A percentile compares a stretch with the other conserved stretches of the same genome.
Evolutionary conservation across 2,888 invertebrate genomes (phyloP).

Genomic region (Eurois occulta): DNA sequence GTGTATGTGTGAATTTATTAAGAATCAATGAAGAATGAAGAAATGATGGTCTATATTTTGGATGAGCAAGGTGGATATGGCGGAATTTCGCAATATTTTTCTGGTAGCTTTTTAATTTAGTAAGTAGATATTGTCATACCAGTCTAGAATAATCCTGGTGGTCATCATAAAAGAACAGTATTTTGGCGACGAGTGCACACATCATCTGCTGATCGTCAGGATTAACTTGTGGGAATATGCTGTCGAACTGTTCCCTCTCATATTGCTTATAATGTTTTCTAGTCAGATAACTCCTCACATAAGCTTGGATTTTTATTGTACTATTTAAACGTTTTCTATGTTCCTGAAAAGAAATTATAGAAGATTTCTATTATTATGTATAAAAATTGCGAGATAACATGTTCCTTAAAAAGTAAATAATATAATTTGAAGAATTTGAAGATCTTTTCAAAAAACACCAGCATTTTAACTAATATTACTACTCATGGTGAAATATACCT

Average conservation of each 20-base stretch:
- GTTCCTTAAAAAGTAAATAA: background rate
- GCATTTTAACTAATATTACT: slow-evolving; percentile 5
- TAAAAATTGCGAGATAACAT: background rate
- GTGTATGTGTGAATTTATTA: background rate
- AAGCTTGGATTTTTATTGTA: slow-evolving; percentile 95
- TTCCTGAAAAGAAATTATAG: slow-evolving; percentile 86
- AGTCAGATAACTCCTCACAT: slow-evolving; percentile 93
- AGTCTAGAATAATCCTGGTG: slow-evolving; percentile 90
- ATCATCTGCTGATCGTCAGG: slow-evolving; percentile 87
- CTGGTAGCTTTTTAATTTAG: background rate
- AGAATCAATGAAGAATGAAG: too few relatives aligned
- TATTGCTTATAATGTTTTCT: slow-evolving; percentile 92
- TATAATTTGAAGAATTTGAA: background rate
- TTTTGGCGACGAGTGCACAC: slow-evolving; percentile 91
- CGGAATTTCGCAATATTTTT: background rate
- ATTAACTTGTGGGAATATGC: slow-evolving; percentile 86
- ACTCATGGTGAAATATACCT: slow-evolving; percentile 28
- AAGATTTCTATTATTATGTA: background rate
- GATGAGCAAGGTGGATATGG: background rate
- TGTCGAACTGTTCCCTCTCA: slow-evolving; percentile 93
- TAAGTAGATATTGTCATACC: slow-evolving; percentile 78
- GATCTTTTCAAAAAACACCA: background rate
- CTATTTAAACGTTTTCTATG: slow-evolving; percentile 93
- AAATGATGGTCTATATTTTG: background rate
- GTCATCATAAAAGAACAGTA: slow-evolving; percentile 95